phyloP scores from a whole-genome alignment of 2,888 invertebrate genomes.

The Orthonevra nobilis region DNA sequence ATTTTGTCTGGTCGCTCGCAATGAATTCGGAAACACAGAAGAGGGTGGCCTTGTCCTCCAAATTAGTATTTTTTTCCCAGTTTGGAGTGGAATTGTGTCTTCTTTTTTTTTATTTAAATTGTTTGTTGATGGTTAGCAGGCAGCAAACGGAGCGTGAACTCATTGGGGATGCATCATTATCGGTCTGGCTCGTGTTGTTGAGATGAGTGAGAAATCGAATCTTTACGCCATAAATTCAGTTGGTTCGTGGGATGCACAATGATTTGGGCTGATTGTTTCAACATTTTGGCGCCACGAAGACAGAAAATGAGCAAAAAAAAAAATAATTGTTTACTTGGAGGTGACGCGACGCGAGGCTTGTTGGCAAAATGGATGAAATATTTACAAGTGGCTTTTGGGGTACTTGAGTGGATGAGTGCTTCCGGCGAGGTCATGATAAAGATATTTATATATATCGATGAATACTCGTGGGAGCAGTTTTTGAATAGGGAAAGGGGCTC shows the following conservation, averaged over 20 bases:
- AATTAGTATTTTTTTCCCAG: slow-evolving; percentile 20
- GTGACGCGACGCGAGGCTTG: background rate
- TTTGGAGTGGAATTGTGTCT: too few relatives aligned
- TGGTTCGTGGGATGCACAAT: slow-evolving; percentile 8
- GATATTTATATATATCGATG: too few relatives aligned
- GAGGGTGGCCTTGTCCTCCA: slow-evolving; percentile 54
- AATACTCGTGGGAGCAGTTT: too few relatives aligned
- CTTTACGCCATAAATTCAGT: slow-evolving; percentile 3
- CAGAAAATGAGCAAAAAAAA: background rate
- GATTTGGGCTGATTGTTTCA: background rate
- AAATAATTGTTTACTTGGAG: background rate
- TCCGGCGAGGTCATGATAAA: background rate
- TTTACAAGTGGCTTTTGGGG: background rate
- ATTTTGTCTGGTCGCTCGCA: slow-evolving; percentile 38
- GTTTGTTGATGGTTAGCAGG: slow-evolving; percentile 38
- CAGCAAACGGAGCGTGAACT: slow-evolving; percentile 63
- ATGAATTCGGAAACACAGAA: slow-evolving; percentile 47
- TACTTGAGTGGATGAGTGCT: background rate
- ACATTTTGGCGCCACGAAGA: background rate
- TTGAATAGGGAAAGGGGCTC: too few relatives aligned
- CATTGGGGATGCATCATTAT: slow-evolving; percentile 52
- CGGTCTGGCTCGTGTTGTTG: slow-evolving; percentile 31
- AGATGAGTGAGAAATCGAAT: slow-evolving; percentile 27
- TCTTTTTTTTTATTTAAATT: slow-evolving; percentile 16
- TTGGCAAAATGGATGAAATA: background rate